Conservation (phyloP, 2,113 vertebrate species). For the Elanus axillaris region DNA sequence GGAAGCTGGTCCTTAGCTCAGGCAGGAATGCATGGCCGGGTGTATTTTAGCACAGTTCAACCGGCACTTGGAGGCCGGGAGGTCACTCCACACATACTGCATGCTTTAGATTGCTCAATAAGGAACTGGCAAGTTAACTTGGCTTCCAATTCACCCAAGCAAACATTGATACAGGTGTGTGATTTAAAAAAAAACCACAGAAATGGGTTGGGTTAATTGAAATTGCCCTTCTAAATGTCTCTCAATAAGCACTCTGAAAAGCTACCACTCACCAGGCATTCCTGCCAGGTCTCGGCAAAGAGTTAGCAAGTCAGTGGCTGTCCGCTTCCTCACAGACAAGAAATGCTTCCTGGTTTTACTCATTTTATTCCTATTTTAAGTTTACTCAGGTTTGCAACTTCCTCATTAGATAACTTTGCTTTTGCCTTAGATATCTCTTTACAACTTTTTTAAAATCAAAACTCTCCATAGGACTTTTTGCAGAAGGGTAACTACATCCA, state of each 20-base stretch:
- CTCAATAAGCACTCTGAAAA: neutral
- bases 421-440: neutral
- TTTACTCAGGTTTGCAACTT: neutral
- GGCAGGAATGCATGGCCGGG: neutral
- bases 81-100: neutral
- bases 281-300: neutral
- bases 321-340: neutral
- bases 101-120: neutral
- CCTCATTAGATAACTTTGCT: neutral
- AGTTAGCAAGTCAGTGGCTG: neutral
- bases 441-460: neutral
- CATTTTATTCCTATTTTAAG: neutral
- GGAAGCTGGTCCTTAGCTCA: neutral
- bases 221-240: neutral
- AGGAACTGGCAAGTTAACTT: neutral
- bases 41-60: neutral
- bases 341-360: constrained; percentile 7
- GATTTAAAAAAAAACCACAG: neutral
- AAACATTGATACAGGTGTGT: neutral
- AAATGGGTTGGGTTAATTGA: neutral
- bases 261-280: neutral
- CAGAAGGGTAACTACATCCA: neutral
- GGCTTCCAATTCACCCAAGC: neutral
- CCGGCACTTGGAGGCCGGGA: neutral
- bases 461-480: neutral